Conservation (phyloP, 2,888 invertebrate genomes). For the Didymodactylos carnosus region DNA sequence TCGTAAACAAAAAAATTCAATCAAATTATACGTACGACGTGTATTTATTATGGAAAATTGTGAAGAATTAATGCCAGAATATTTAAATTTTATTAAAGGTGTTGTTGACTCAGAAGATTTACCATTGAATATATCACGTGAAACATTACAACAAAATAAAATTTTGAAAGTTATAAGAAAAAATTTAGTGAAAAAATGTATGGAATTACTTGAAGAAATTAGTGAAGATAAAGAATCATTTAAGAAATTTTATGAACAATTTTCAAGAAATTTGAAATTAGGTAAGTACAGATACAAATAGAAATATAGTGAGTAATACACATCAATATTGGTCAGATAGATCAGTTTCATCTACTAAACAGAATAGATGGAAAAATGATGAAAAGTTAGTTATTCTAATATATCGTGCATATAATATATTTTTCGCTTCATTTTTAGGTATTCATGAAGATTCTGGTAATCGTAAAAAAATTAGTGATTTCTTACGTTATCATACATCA, state of each 20-base stretch:
- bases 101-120: constrained; percentile 98
- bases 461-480: constrained; percentile 63
- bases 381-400: too few species aligned
- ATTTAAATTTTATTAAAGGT: constrained; percentile 54
- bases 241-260: constrained; percentile 96
- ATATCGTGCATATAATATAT: too few species aligned
- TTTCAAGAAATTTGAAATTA: constrained; percentile 75
- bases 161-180: constrained; percentile 95
- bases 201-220: constrained; percentile 85
- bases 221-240: constrained; percentile 88
- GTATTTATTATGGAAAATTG: constrained; percentile 99
- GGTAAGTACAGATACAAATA: too few species aligned
- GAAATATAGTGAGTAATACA: too few species aligned
- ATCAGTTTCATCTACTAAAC: too few species aligned
- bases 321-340: too few species aligned
- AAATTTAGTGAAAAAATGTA: constrained; percentile 90
- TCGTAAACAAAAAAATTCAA: constrained; percentile 92
- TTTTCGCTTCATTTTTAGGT: too few species aligned
- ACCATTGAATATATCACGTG: constrained; percentile 92
- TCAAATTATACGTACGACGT: constrained; percentile 83
- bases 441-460: constrained; percentile 92
- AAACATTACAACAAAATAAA: constrained; percentile 97
- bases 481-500: constrained; percentile 75
- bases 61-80: constrained; percentile 92
- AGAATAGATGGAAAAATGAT: too few species aligned